These are phyloP conservation scores for Gymnothorax reevesii DNA, from an alignment of 2,797 vertebrate genomes.

Conservation along the genomic window DNA sequence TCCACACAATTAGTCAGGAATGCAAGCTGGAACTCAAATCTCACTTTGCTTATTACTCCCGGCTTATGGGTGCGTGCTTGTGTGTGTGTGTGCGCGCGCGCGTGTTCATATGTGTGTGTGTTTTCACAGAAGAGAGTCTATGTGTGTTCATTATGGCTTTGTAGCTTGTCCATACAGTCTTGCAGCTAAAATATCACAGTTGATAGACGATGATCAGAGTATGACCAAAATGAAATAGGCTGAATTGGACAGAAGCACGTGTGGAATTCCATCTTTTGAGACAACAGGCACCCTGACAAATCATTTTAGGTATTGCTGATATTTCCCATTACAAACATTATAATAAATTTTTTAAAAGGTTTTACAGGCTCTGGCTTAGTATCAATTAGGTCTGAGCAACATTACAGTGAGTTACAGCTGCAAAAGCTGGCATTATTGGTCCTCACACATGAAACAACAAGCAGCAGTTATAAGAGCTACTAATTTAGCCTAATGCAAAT, in stretches of 20 bases:
- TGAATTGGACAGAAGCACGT: neutral
- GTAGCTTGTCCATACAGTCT: neutral
- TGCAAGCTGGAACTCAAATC: slow-evolving; percentile 2
- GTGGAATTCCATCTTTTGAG: neutral
- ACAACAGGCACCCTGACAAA: slow-evolving; percentile 31
- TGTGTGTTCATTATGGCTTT: neutral
- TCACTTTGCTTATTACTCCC: slow-evolving; percentile 11
- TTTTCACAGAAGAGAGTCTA: neutral
- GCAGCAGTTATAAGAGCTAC: slow-evolving; percentile 5
- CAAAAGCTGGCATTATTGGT: neutral
- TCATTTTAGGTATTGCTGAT: slow-evolving; percentile 19
- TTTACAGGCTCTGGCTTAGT: slow-evolving; percentile 38
- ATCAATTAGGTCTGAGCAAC: slow-evolving; percentile 16
- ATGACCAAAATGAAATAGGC: neutral
- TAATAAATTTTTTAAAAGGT: slow-evolving; percentile 27
- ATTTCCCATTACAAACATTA: slow-evolving; percentile 36
- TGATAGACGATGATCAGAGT: neutral
- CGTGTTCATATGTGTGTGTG: neutral
- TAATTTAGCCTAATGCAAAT: neutral
- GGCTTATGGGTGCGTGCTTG: neutral
- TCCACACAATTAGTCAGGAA: slow-evolving; percentile 46
- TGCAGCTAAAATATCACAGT: neutral
- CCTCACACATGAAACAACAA: slow-evolving; percentile 20
- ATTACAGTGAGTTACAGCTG: slow-evolving; percentile 9
- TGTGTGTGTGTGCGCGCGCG: neutral